Evolutionary conservation across 1,140 invertebrate genomes (phyloP).

Genomic region (Drosophila murphyi): DNA sequence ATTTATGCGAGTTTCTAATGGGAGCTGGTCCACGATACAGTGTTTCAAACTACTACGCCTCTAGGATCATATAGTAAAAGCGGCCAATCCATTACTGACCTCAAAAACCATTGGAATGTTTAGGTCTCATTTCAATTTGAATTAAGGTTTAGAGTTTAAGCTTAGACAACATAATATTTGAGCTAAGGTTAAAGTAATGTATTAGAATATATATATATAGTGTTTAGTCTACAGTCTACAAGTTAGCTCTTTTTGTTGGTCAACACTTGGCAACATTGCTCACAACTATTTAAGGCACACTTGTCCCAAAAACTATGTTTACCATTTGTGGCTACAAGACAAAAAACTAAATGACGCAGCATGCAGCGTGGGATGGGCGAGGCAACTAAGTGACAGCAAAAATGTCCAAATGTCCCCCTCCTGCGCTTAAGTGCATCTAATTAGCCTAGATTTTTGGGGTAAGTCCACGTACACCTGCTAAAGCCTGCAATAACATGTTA

Average conservation of each 20-base stretch:
- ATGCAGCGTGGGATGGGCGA: not conserved
- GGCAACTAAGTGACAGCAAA: slow-evolving; percentile 58
- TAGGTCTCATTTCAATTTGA: too few species aligned
- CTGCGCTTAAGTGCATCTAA: slow-evolving; percentile 71
- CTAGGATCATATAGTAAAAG: too few species aligned
- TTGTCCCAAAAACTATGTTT: slow-evolving; percentile 42
- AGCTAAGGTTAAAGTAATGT: too few species aligned
- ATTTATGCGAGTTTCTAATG: too few species aligned
- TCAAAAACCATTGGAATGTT: too few species aligned
- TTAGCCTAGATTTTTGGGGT: slow-evolving; percentile 73
- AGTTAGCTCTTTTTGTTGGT: not conserved
- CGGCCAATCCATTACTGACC: too few species aligned
- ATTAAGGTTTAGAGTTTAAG: too few species aligned
- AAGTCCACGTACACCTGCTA: slow-evolving; percentile 57
- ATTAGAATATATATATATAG: too few species aligned
- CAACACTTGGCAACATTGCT: not conserved
- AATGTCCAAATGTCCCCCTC: slow-evolving; percentile 6
- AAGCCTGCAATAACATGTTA: slow-evolving; percentile 49
- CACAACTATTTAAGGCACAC: slow-evolving; percentile 53
- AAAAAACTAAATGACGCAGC: slow-evolving; percentile 7
- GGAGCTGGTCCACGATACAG: too few species aligned
- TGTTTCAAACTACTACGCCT: too few species aligned
- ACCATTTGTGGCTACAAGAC: slow-evolving; percentile 51
- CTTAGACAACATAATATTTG: too few species aligned
- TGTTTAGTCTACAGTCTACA: too few species aligned